A percentile compares a stretch with the other conserved stretches of the same genome.
These are phyloP conservation scores for Paedocypris sp. DNA, from an alignment of 2,113 vertebrate species.

Conservation along the genomic window DNA sequence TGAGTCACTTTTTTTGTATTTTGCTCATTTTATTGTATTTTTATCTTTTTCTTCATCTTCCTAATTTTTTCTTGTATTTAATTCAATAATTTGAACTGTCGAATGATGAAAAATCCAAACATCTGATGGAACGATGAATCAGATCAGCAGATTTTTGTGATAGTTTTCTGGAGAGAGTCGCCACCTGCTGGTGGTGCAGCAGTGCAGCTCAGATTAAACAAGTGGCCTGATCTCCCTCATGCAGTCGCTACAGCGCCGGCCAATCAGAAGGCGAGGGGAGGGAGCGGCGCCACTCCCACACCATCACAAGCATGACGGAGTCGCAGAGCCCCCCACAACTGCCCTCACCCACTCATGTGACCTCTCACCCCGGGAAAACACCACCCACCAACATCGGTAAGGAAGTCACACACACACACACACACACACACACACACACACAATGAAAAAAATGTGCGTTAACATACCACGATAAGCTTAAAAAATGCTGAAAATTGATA, in stretches of 20 bases:
- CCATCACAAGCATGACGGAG: slow-evolving; percentile 67
- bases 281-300: slow-evolving; percentile 71
- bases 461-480: too few species aligned
- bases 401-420: slow-evolving; percentile 33
- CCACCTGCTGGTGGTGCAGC: slow-evolving; percentile 21
- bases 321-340: slow-evolving; percentile 73
- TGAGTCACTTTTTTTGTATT: too few species aligned
- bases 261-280: slow-evolving; percentile 75
- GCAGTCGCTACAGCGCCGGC: slow-evolving; percentile 67
- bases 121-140: too few species aligned
- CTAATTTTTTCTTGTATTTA: too few species aligned
- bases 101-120: too few species aligned
- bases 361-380: slow-evolving; percentile 66
- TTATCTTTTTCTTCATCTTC: too few species aligned
- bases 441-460: too few species aligned
- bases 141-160: background rate
- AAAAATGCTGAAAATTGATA: too few species aligned
- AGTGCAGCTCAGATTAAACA: background rate
- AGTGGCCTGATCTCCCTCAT: background rate
- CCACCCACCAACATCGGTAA: slow-evolving; percentile 83
- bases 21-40: too few species aligned
- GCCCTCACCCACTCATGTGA: slow-evolving; percentile 70
- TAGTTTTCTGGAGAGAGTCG: background rate
- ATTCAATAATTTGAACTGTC: too few species aligned
- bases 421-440: too few species aligned